Percentiles rank a stretch among this genome's conserved stretches.
Conservation (phyloP, 2,113 vertebrate species). For the Lonchura striata region DNA sequence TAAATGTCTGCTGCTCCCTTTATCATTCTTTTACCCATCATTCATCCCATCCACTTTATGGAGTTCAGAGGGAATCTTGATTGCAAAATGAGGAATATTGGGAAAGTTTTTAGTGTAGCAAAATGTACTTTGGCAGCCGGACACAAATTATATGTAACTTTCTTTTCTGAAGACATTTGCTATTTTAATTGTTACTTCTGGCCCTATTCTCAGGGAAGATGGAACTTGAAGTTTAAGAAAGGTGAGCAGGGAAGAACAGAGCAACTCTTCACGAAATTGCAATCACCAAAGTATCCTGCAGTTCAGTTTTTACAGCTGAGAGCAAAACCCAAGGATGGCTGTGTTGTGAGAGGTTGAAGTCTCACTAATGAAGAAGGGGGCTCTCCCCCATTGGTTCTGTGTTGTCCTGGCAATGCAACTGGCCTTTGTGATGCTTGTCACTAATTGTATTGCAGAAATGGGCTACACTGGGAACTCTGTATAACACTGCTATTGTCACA, state of each 20-base stretch:
- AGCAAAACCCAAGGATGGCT: conserved; percentile 1
- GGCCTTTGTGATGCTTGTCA: conserved; percentile 44
- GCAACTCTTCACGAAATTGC: conserved; percentile 37
- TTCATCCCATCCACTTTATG: conserved; percentile 63
- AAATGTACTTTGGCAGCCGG: conserved; percentile 51
- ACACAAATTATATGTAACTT: conserved; percentile 51
- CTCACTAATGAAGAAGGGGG: conserved; percentile 27
- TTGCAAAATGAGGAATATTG: conserved; percentile 39
- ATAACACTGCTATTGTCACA: neutral
- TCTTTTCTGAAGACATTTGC: conserved; percentile 66
- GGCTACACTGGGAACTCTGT: neutral
- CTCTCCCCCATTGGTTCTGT: neutral
- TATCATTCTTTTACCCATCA: conserved; percentile 51
- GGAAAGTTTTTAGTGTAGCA: conserved; percentile 63
- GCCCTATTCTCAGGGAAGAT: conserved; percentile 81
- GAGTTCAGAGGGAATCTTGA: conserved; percentile 64
- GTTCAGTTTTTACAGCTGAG: conserved; percentile 46
- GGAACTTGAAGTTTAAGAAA: conserved; percentile 65
- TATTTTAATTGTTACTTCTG: conserved; percentile 71
- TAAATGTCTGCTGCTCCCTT: conserved; percentile 40
- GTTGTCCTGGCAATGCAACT: neutral
- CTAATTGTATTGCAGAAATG: neutral
- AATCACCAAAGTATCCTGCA: conserved; percentile 70
- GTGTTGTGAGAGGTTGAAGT: neutral
- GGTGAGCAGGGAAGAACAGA: conserved; percentile 52